Conservation (phyloP, 2,797 vertebrate species). For the Eutrigla gurnardus region DNA sequence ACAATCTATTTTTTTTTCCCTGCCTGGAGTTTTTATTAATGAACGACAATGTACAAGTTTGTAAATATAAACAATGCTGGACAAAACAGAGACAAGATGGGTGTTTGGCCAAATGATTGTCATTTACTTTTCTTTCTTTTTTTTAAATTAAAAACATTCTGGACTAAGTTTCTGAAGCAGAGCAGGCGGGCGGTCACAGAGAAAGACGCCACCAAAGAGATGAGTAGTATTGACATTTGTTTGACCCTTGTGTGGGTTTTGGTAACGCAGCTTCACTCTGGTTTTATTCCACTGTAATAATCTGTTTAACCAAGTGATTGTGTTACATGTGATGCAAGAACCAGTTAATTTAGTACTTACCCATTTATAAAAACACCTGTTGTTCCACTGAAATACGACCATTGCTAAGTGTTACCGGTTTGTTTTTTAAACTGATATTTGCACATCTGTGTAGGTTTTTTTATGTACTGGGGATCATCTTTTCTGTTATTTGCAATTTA, state of each 20-base stretch:
- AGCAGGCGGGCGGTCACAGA: background rate
- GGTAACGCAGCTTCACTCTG: background rate
- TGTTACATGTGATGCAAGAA: background rate
- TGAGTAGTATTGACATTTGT: conserved; percentile 41
- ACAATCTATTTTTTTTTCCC: conserved; percentile 17
- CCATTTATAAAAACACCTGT: background rate
- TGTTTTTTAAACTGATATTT: conserved; percentile 58
- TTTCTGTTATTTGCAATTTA: conserved; percentile 8
- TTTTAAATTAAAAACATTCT: conserved; percentile 27
- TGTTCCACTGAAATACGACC: conserved; percentile 18
- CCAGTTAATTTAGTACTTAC: background rate
- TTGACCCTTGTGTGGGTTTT: conserved; percentile 11
- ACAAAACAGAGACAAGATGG: conserved; percentile 13
- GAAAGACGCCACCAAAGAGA: conserved; percentile 67
- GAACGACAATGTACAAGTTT: conserved; percentile 69
- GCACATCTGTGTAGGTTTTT: conserved; percentile 46
- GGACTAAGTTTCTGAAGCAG: conserved; percentile 12
- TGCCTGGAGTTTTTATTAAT: conserved; percentile 43
- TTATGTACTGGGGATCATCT: conserved; percentile 30
- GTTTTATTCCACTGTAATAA: conserved; percentile 31
- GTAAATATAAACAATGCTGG: conserved; percentile 85
- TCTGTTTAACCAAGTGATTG: background rate
- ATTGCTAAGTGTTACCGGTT: conserved; percentile 4
- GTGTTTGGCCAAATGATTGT: conserved; percentile 62
- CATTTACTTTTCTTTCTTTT: conserved; percentile 47